Evolutionary conservation across 2,113 vertebrate species (phyloP).

Genomic region (Chionomys nivalis): DNA sequence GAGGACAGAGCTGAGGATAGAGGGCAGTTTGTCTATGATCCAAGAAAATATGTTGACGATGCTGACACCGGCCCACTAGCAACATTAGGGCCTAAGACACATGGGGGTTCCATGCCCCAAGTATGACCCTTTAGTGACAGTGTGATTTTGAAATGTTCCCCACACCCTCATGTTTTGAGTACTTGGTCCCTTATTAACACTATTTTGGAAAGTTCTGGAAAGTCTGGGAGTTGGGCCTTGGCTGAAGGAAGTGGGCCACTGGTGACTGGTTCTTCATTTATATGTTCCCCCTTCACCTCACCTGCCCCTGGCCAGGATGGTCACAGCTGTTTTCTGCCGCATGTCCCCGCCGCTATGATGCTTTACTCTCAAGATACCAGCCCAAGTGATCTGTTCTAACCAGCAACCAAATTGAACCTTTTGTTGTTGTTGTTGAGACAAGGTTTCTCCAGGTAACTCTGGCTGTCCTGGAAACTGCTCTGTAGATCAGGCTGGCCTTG

Average conservation of each 20-base stretch:
- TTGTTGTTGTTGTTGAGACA: too few species aligned
- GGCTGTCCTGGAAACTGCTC: not conserved
- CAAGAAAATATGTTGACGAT: fast-evolving
- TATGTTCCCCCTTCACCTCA: too few species aligned
- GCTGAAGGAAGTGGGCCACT: not conserved
- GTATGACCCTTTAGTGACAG: not conserved
- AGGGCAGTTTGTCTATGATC: not conserved
- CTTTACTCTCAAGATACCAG: not conserved
- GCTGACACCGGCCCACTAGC: not conserved
- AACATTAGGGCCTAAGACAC: not conserved
- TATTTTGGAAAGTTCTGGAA: not conserved
- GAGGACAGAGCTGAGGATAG: too few species aligned
- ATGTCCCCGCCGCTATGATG: not conserved
- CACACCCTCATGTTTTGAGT: not conserved
- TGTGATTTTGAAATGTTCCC: not conserved
- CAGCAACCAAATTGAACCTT: not conserved
- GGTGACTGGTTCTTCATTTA: not conserved
- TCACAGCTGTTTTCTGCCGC: not conserved
- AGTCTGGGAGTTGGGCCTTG: not conserved
- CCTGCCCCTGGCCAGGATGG: not conserved
- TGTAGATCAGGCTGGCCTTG: too few species aligned
- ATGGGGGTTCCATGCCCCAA: not conserved
- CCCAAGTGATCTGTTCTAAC: not conserved
- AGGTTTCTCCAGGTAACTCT: not conserved
- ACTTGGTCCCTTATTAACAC: not conserved